Evolutionary conservation across 2,797 vertebrate species (phyloP).

Genomic region (Apogon talboti): DNA sequence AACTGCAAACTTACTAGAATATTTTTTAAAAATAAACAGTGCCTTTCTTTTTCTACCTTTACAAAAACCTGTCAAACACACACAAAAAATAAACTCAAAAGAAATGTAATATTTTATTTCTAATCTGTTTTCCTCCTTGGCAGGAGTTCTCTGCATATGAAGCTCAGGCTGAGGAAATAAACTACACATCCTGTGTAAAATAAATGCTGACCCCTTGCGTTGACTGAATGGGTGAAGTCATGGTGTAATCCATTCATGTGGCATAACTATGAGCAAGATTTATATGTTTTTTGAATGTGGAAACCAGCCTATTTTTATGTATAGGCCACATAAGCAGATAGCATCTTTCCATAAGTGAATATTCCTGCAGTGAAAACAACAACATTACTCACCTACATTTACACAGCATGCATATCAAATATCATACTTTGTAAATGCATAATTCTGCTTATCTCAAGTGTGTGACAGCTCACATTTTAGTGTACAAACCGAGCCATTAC

Average conservation of each 20-base stretch:
- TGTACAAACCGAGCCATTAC: slow-evolving; percentile 69
- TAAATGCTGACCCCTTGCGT: slow-evolving; percentile 19
- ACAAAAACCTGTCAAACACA: neutral
- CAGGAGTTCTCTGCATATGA: slow-evolving; percentile 11
- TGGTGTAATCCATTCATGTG: slow-evolving; percentile 46
- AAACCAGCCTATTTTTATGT: slow-evolving; percentile 51
- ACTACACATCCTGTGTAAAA: slow-evolving; percentile 10
- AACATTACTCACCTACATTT: slow-evolving; percentile 73
- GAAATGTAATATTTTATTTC: neutral
- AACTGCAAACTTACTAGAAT: too few relatives aligned
- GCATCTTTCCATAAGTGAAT: slow-evolving; percentile 54
- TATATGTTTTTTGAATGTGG: slow-evolving; percentile 69
- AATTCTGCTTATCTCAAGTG: slow-evolving; percentile 73
- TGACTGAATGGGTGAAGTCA: slow-evolving; percentile 34
- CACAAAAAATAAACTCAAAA: neutral
- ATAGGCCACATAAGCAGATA: slow-evolving; percentile 56
- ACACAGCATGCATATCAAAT: slow-evolving; percentile 66
- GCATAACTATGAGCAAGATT: slow-evolving; percentile 57
- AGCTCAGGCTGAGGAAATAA: slow-evolving; percentile 9
- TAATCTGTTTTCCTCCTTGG: slow-evolving; percentile 9
- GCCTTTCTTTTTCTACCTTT: too few relatives aligned
- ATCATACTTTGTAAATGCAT: slow-evolving; percentile 63
- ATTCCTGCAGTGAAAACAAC: slow-evolving; percentile 65
- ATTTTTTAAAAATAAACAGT: too few relatives aligned
- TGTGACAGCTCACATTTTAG: slow-evolving; percentile 69